A percentile compares a stretch with the other conserved stretches of the same genome.
Evolutionary conservation across 1,140 invertebrate genomes (phyloP).

Genomic region (Heliconius melpomene): DNA sequence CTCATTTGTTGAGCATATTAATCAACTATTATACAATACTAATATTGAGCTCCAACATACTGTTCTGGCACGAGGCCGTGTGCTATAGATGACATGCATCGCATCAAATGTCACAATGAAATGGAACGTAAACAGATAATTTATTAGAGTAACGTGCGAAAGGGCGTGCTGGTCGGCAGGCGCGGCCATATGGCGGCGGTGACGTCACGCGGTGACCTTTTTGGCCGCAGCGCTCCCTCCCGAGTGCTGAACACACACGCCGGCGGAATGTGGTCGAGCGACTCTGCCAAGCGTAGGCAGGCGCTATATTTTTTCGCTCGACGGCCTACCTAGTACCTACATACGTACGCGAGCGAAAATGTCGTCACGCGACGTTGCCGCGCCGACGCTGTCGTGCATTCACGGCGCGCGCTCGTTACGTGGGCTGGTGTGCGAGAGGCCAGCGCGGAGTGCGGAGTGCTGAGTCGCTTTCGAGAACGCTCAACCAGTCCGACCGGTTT

Average conservation of each 20-base stretch:
- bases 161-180: slow-evolving; percentile 52
- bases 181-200: slow-evolving; percentile 70
- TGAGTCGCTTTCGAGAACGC: slow-evolving; percentile 76
- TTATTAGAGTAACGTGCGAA: slow-evolving; percentile 53
- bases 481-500: slow-evolving; percentile 77
- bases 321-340: slow-evolving; percentile 80
- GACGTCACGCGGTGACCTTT: slow-evolving; percentile 77
- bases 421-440: slow-evolving; percentile 71
- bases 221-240: slow-evolving; percentile 59
- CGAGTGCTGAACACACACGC: slow-evolving; percentile 65
- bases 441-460: slow-evolving; percentile 42
- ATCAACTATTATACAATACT: slow-evolving; percentile 3
- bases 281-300: slow-evolving; percentile 78
- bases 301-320: slow-evolving; percentile 80
- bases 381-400: slow-evolving; percentile 67
- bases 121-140: slow-evolving; percentile 57
- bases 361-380: slow-evolving; percentile 82
- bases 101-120: slow-evolving; percentile 49
- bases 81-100: slow-evolving; percentile 28
- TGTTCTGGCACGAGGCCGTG: slow-evolving; percentile 28
- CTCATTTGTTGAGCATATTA: neutral
- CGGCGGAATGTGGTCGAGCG: slow-evolving; percentile 76
- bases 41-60: neutral
- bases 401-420: slow-evolving; percentile 66
- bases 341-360: slow-evolving; percentile 81